phyloP scores from a whole-genome alignment of 92 coral and sea anemone species.

The Montipora capitata region DNA sequence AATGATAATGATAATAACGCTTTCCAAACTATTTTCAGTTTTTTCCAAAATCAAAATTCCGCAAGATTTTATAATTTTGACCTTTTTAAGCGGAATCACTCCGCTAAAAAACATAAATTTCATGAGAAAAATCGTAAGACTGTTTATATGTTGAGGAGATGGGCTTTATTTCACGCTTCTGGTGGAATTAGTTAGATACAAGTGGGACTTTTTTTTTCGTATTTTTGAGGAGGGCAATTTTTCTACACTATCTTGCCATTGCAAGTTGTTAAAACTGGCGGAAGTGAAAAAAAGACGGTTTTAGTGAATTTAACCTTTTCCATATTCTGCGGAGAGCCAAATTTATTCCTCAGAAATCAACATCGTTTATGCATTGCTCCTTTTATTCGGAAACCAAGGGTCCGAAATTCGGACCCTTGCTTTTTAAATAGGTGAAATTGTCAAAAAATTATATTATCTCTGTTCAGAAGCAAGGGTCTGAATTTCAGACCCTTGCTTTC shows the following conservation, averaged over 20 bases:
- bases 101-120: neutral
- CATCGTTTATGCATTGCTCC: neutral
- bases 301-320: neutral
- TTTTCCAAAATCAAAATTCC: neutral
- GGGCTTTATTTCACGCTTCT: neutral
- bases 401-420: neutral
- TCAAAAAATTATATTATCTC: neutral
- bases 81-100: neutral
- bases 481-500: constrained; percentile 3
- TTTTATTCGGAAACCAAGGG: neutral
- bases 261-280: neutral
- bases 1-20: too few species aligned
- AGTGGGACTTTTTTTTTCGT: neutral
- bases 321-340: neutral
- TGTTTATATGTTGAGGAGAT: neutral
- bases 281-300: neutral
- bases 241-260: too few species aligned
- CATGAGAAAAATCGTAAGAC: neutral
- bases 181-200: neutral
- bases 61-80: neutral
- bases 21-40: neutral
- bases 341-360: neutral
- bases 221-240: too few species aligned
- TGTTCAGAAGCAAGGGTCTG: neutral
- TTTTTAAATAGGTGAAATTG: neutral